phyloP scores from a whole-genome alignment of 2,888 invertebrate species.

The Dryobotodes eremita region DNA sequence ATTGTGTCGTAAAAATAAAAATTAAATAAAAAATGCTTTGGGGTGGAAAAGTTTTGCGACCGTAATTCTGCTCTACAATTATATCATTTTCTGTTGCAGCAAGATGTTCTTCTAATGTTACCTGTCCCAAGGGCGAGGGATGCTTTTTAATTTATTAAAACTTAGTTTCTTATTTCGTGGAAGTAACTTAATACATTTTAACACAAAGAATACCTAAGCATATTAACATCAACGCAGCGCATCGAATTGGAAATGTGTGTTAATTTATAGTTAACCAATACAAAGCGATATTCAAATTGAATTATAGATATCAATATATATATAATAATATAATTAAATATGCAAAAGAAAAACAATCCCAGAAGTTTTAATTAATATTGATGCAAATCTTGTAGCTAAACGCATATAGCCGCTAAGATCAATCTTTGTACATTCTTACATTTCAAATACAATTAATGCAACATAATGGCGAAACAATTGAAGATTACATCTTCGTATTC shows the following conservation, averaged over 20 bases:
- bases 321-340: conserved; percentile 14
- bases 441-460: neutral
- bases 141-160: conserved; percentile 65
- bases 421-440: conserved; percentile 29
- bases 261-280: conserved; percentile 51
- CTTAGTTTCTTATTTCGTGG: conserved; percentile 50
- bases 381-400: conserved; percentile 42
- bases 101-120: conserved; percentile 81
- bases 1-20: conserved; percentile 90
- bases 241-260: conserved; percentile 39
- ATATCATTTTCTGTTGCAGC: conserved; percentile 81
- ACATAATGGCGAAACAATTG: neutral
- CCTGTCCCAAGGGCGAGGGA: conserved; percentile 80
- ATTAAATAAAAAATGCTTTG: conserved; percentile 89
- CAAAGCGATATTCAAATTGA: conserved; percentile 55
- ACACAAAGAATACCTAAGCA: conserved; percentile 19
- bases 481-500: conserved; percentile 20
- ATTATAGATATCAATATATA: no score
- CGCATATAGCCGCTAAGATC: conserved; percentile 24
- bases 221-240: conserved; percentile 34
- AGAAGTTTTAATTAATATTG: conserved; percentile 34
- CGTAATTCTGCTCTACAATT: conserved; percentile 87
- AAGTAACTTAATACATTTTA: conserved; percentile 55
- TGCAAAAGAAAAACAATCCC: conserved; percentile 41
- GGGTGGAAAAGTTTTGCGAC: conserved; percentile 88